A percentile compares a stretch with the other conserved stretches of the same genome.
Evolutionary conservation across 2,797 vertebrate species (phyloP).

Genomic region (Microhierax caerulescens): DNA sequence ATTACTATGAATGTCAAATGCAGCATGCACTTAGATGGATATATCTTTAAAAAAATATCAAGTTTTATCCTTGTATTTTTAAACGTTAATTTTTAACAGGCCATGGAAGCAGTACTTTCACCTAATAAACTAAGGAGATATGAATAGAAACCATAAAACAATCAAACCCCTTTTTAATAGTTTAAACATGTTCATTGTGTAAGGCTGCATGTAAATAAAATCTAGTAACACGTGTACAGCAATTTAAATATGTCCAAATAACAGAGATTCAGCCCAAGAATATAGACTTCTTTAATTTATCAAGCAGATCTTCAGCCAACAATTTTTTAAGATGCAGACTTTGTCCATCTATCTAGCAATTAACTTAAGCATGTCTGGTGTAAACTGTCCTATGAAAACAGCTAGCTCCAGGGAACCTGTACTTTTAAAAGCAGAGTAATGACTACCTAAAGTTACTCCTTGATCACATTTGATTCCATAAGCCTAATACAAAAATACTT

Average conservation of each 20-base stretch:
- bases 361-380: neutral
- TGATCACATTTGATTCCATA: neutral
- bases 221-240: neutral
- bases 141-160: neutral
- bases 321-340: neutral
- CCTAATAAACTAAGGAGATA: neutral
- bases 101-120: neutral
- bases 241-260: neutral
- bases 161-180: neutral
- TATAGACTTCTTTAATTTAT: neutral
- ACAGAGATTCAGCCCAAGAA: neutral
- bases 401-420: neutral
- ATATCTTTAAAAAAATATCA: slow-evolving; percentile 4
- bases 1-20: neutral
- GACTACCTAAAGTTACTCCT: neutral
- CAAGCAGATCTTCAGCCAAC: neutral
- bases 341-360: neutral
- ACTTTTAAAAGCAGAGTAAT: neutral
- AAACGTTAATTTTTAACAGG: neutral
- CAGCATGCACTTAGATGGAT: neutral
- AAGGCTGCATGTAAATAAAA: neutral
- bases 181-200: neutral
- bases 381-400: neutral
- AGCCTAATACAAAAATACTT: neutral
- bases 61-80: neutral